A percentile compares a stretch with the other conserved stretches of the same genome.
Conservation (phyloP, 2,113 vertebrate species). For the Eudorcas thomsonii region DNA sequence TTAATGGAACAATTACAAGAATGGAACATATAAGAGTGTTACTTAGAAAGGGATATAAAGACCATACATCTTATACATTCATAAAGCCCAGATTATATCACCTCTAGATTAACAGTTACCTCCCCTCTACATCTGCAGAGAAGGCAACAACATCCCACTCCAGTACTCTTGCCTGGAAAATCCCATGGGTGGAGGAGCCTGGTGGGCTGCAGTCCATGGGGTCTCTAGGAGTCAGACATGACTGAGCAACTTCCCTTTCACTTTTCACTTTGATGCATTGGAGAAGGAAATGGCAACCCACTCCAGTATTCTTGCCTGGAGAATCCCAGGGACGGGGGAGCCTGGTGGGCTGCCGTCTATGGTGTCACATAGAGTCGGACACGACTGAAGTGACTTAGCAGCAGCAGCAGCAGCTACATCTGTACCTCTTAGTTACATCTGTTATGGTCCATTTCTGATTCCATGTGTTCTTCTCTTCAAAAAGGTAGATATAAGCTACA, state of each 20-base stretch:
- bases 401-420: not conserved
- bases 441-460: not conserved
- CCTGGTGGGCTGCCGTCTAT: not conserved
- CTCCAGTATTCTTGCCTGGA: not conserved
- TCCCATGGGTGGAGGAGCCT: fast-evolving
- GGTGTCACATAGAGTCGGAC: fast-evolving
- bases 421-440: not conserved
- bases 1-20: not conserved
- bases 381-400: not conserved
- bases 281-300: not conserved
- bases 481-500: not conserved
- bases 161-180: not conserved
- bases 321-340: not conserved
- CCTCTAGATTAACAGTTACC: not conserved
- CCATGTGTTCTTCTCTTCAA: not conserved
- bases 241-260: not conserved
- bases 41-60: not conserved
- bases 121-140: not conserved
- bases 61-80: not conserved
- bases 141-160: not conserved
- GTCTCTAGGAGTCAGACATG: not conserved
- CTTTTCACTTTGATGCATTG: not conserved
- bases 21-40: not conserved
- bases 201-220: not conserved
- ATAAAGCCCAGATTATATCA: not conserved